These are phyloP conservation scores for Vesta saturnalis DNA, from an alignment of 2,888 invertebrate species.

Conservation along the genomic window DNA sequence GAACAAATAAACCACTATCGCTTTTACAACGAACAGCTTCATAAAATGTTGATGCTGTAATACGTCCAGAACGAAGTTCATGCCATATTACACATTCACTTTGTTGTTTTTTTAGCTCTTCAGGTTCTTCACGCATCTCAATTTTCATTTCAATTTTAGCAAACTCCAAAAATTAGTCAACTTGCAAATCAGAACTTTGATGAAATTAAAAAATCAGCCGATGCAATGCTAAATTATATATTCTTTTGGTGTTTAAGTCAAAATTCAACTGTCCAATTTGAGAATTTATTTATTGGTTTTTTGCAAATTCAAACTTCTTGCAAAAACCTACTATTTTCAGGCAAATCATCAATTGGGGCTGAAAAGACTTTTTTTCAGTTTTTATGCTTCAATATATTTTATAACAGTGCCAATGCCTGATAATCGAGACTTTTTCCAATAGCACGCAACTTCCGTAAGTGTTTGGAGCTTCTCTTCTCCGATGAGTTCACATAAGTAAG, in stretches of 20 bases:
- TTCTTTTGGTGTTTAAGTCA: conserved; percentile 2
- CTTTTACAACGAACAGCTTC: background rate
- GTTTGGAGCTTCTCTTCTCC: too few species aligned
- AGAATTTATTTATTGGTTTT: conserved; percentile 8
- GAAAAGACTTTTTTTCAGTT: background rate
- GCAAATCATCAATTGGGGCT: background rate
- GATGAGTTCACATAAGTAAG: too few species aligned
- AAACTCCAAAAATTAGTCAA: too few species aligned
- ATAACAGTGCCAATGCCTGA: too few species aligned
- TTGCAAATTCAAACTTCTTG: too few species aligned
- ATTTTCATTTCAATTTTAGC: too few species aligned
- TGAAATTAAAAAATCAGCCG: background rate
- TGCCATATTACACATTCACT: background rate
- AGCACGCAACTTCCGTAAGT: too few species aligned
- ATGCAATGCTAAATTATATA: background rate
- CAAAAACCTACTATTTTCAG: background rate
- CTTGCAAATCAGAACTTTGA: conserved; percentile 3
- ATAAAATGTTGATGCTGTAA: background rate
- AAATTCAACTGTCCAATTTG: conserved; percentile 8
- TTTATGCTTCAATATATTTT: conserved; percentile 13
- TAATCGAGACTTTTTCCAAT: too few species aligned
- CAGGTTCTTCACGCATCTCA: too few species aligned
- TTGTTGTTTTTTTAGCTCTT: background rate
- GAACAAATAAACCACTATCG: too few species aligned
- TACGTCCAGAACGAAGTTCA: background rate